A percentile compares a stretch with the other conserved stretches of the same genome.
These are phyloP conservation scores for Chascanopsetta lugubris DNA, from an alignment of 2,113 vertebrate genomes.

Conservation along the genomic window DNA sequence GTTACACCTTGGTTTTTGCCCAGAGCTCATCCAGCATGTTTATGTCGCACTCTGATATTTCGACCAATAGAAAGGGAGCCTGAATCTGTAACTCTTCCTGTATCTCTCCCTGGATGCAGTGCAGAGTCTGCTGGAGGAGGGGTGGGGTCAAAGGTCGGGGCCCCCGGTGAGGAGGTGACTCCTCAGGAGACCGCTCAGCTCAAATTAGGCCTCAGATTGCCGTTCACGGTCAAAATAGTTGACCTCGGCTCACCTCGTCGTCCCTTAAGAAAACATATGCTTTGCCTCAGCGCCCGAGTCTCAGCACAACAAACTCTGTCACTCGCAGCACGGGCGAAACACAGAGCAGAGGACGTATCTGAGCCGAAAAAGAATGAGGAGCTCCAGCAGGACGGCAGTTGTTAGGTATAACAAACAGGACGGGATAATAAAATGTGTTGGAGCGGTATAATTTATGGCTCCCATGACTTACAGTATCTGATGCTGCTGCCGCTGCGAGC, in stretches of 20 bases:
- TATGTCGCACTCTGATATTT: no score
- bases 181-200: conserved; percentile 67
- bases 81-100: conserved; percentile 31
- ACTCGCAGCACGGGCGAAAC: conserved; percentile 10
- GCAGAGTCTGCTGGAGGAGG: conserved; percentile 52
- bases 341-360: not conserved
- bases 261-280: conserved; percentile 73
- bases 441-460: conserved; percentile 34
- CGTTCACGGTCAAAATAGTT: conserved; percentile 76
- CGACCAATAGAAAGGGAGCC: no score
- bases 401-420: conserved; percentile 4
- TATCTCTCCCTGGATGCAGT: conserved; percentile 46
- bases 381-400: not conserved
- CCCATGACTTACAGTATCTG: conserved; percentile 24
- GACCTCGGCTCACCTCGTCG: conserved; percentile 68
- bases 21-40: no score
- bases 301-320: conserved; percentile 39
- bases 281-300: conserved; percentile 55
- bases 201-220: conserved; percentile 74
- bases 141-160: conserved; percentile 68
- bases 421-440: conserved; percentile 26
- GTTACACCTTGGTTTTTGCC: no score
- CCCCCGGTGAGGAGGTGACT: conserved; percentile 53
- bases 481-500: conserved; percentile 21
- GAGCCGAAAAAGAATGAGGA: conserved; percentile 13